Evolutionary conservation across 2,888 invertebrate genomes (phyloP), one percentile per base, ranked within the genome.

Genomic region (Anoplius nigerrimus): DNA sequence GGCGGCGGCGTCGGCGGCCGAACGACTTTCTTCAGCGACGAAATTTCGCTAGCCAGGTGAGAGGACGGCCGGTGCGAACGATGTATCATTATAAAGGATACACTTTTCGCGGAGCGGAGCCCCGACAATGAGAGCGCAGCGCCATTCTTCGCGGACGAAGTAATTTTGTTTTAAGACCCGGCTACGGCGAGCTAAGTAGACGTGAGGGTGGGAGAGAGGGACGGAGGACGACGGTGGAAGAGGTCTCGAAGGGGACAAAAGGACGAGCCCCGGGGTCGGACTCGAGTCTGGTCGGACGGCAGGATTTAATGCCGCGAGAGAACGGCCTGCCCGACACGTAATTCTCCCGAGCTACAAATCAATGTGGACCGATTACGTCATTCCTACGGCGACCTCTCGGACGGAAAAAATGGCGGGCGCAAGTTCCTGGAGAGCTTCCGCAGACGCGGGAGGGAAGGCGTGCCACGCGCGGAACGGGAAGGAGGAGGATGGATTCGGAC

Each of bases 261-360:
- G 24, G 22, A 34, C 54, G 34, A 22, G 20, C 6, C 45, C 34
- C 15, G 27, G 43, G n/a, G 59, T 42, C 53, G 53, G n/a, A n/a
- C n/a, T n/a, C n/a, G n/a, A n/a, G n/a, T n/a, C n/a, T n/a, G n/a
- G 34, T 1, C 11, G 34, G 34, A 34, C n/a, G 52, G 18, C 57
- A 58, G n/a, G 68, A 73, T 74, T 71, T 73, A 67, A 67, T 58
- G 43, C 21, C 27, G 13, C 22, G 18, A 66, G 57, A 65, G 53
- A 60, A 27, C 42, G 43, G 27, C 52, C 11, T 43, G 57, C 43
- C 24, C 34, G 56, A 27, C 59, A 57, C 64, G 63, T 53, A 69
- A 78, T 78, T 76, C 70, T 65, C 42, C 57, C 54, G 21, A 42
- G 22, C 60, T 75, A 60, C 76, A 75, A 79, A 74, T 78, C 79